phyloP scores from a whole-genome alignment of 30 jellyfish, hydroid and myxozoan genomes.

The Haliclystus octoradiatus region DNA sequence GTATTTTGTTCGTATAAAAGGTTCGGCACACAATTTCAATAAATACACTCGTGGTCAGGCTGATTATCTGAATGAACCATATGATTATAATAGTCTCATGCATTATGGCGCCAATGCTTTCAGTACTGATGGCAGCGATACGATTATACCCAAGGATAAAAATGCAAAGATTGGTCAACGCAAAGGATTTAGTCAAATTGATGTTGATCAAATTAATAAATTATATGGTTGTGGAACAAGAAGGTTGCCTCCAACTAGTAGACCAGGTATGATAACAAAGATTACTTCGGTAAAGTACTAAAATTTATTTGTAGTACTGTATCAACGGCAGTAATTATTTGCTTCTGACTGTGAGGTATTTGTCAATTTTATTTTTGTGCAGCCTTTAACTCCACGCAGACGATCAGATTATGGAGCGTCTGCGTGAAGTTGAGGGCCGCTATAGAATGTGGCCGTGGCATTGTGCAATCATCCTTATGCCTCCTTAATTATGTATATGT shows the following conservation, averaged over 20 bases:
- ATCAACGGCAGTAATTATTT: too few species aligned
- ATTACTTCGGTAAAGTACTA: too few species aligned
- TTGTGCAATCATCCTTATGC: too few species aligned
- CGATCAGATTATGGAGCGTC: too few species aligned
- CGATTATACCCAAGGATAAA: neutral
- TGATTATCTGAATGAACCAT: slow-evolving; percentile 1
- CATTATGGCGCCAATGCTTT: slow-evolving; percentile 8
- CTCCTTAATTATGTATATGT: too few species aligned
- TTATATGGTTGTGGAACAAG: neutral
- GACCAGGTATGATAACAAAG: neutral
- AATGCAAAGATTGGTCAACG: slow-evolving; percentile 10
- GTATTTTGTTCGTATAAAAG: neutral
- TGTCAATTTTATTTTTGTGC: too few species aligned
- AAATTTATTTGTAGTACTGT: too few species aligned
- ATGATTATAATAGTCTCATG: slow-evolving; percentile 4
- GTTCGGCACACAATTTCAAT: neutral
- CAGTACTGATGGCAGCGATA: neutral
- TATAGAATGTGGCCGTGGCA: too few species aligned
- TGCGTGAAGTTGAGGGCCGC: too few species aligned
- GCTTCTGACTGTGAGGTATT: too few species aligned
- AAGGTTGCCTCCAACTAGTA: neutral
- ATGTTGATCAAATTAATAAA: slow-evolving; percentile 1
- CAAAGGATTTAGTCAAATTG: slow-evolving; percentile 9
- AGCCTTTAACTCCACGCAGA: too few species aligned
- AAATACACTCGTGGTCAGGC: neutral